Base-by-base conservation (phyloP, 2,888 invertebrate species). In the Rhogogaster chlorosoma region DNA sequence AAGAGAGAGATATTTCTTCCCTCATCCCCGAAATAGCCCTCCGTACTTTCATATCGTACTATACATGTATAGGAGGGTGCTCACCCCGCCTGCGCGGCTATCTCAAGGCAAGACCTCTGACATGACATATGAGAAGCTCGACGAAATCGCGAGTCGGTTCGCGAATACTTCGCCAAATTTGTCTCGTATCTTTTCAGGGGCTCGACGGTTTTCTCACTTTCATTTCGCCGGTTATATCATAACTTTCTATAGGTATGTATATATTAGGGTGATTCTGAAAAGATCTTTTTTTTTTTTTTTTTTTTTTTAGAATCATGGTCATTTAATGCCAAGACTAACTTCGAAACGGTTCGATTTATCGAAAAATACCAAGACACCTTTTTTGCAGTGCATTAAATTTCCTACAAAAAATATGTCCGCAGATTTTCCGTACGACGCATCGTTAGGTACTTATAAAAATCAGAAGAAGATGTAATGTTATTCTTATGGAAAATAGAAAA, bases 51-150 rank as follows among this genome's bases (percentile, higher is more conserved):
- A 29, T 67, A 32, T 67, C 26, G 7, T 67, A 29, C 10, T 18
- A 67, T 32, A 67, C 7, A 12, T 45, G 1, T 45, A 45, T 15
- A 45, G 9, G 6, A 15, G 32, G 15, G 18, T 7, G 1, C 18
- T 32, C 15, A 18, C 3, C 18, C 29, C 67, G 67, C 67, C 29
- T 67, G 26, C 61, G 32, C 18, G 67, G 32, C 67, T 67, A 67
- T 67, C 67, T 67, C 67, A 29, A 67, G 67, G 67, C 67, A 67
- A 67, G 29, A 77, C 53, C 77, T 49, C 29, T 77, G 77, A 77
- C 77, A 49, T 32, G 77, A 77, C 77, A 38, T 77, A 49, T 77
- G 77, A 77, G 53, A 73, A 73, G 73, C 73, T 73, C 42, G 38
- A 12, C 42, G 26, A 53, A 77, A 77, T 77, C 77, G 32, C 29